A percentile compares a stretch with the other conserved stretches of the same genome.
Conservation (phyloP, 1,140 invertebrate species). For the Plectrocnemia conspersa region DNA sequence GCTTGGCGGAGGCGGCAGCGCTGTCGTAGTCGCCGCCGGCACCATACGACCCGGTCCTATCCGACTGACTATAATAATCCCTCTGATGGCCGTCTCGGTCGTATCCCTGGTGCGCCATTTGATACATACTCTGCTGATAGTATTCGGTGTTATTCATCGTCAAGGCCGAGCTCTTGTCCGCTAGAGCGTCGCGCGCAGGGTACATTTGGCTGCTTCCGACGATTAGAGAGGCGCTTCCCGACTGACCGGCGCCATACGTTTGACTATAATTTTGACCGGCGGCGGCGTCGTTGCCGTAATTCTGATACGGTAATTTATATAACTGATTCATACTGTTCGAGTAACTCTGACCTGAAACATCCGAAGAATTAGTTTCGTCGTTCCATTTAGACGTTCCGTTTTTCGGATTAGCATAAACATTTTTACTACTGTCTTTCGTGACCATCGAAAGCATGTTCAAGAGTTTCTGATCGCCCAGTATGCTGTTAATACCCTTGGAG, state of each 20-base stretch:
- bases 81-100: neutral
- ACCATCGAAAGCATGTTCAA: slow-evolving; percentile 56
- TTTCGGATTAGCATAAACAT: no score
- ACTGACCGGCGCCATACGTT: slow-evolving; percentile 1
- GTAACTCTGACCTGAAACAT: neutral
- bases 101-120: neutral
- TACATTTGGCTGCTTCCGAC: no score
- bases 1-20: slow-evolving; percentile 9
- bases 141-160: no score
- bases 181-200: no score
- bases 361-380: slow-evolving; percentile 9
- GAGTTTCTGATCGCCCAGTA: slow-evolving; percentile 57
- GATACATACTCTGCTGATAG: neutral
- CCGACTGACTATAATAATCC: neutral
- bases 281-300: neutral
- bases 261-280: neutral
- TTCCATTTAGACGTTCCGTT: slow-evolving; percentile 14
- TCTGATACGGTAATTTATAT: neutral
- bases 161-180: no score
- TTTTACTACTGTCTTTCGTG: slow-evolving; percentile 5
- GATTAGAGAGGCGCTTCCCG: no score
- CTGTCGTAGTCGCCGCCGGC: neutral
- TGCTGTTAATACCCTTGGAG: slow-evolving; percentile 56
- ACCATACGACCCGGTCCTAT: neutral
- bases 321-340: neutral